Evolutionary conservation across 2,797 vertebrate species (phyloP).

Genomic region (Luscinia megarhynchos): DNA sequence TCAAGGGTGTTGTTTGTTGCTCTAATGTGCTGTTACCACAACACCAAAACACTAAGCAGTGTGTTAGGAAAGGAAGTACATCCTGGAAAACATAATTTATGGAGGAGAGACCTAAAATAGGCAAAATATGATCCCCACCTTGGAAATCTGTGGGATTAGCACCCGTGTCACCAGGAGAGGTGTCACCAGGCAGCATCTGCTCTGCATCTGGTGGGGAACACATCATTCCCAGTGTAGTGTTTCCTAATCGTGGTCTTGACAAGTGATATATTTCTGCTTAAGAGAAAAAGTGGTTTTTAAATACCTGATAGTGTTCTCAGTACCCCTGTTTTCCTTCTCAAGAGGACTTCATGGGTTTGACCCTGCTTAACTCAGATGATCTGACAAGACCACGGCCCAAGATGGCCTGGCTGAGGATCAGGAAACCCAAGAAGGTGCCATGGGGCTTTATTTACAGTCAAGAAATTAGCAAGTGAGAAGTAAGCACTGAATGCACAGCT

Average conservation of each 20-base stretch:
- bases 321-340: background rate
- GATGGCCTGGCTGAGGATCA: constrained; percentile 19
- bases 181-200: background rate
- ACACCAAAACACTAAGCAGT: background rate
- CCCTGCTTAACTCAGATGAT: constrained; percentile 40
- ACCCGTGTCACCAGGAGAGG: background rate
- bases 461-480: constrained; percentile 61
- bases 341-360: constrained; percentile 28
- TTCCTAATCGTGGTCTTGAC: background rate
- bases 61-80: constrained; percentile 16
- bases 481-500: constrained; percentile 27
- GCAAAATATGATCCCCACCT: constrained; percentile 51
- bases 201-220: background rate
- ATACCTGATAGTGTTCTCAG: background rate
- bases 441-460: constrained; percentile 53
- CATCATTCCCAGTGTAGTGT: background rate
- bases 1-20: background rate
- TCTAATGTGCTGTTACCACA: constrained; percentile 19
- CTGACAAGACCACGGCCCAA: constrained; percentile 2
- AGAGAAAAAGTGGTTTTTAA: constrained; percentile 10
- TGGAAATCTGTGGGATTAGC: constrained; percentile 53
- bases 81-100: constrained; percentile 5
- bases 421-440: constrained; percentile 69
- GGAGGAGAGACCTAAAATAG: constrained; percentile 39
- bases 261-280: background rate